These are phyloP conservation scores for Pungitius pungitius DNA, from an alignment of 2,113 vertebrate genomes.

Conservation along the genomic window DNA sequence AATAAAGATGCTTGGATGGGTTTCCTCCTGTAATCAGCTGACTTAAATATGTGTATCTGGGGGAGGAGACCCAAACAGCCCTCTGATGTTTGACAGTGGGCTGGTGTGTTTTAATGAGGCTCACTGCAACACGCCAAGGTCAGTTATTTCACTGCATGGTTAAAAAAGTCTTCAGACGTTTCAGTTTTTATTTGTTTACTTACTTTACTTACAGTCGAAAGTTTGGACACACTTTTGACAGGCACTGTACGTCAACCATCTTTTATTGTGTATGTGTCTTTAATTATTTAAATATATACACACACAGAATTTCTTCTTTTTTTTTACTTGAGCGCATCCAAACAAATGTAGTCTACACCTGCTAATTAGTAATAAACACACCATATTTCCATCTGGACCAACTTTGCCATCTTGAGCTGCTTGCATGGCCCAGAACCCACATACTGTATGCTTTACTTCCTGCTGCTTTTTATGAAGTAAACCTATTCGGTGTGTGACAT, in stretches of 20 bases:
- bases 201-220: too few species aligned
- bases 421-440: neutral
- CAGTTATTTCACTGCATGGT: slow-evolving; percentile 9
- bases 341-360: too few species aligned
- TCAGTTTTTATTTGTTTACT: neutral
- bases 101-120: slow-evolving; percentile 34
- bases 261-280: neutral
- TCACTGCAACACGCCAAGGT: slow-evolving; percentile 18
- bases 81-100: slow-evolving; percentile 24
- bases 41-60: slow-evolving; percentile 20
- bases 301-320: too few species aligned
- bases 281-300: neutral
- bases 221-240: too few species aligned
- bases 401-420: neutral
- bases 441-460: neutral
- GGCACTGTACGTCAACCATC: neutral
- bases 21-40: slow-evolving; percentile 37
- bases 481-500: neutral
- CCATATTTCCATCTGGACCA: neutral
- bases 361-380: neutral
- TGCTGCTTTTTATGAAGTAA: neutral
- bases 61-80: slow-evolving; percentile 20
- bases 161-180: slow-evolving; percentile 1
- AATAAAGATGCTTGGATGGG: slow-evolving; percentile 27
- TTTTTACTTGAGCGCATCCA: too few species aligned